These are phyloP conservation scores for Pluvialis apricaria DNA, from an alignment of 2,113 vertebrate genomes.

Conservation along the genomic window DNA sequence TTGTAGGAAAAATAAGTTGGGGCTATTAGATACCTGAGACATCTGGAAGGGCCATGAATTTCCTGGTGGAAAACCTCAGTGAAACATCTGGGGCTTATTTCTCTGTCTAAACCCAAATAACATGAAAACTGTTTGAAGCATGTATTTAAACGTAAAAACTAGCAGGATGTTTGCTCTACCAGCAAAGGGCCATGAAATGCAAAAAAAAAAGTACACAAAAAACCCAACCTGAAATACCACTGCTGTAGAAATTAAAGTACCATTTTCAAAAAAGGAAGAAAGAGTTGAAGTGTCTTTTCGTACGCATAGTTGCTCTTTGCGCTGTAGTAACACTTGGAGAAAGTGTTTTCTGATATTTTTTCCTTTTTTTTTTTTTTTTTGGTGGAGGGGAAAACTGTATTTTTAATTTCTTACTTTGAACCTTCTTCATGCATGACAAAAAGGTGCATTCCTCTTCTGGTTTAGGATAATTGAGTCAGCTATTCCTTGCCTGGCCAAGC, in stretches of 20 bases:
- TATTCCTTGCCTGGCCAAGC: not conserved
- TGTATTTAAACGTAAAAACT: not conserved
- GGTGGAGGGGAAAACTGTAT: not conserved
- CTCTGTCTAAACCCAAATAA: not conserved
- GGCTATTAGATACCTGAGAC: not conserved
- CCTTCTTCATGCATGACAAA: not conserved
- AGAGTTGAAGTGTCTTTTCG: not conserved
- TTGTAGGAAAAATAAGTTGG: not conserved
- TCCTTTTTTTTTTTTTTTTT: not conserved
- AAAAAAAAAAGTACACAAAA: not conserved
- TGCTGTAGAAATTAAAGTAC: not conserved
- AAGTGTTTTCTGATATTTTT: not conserved
- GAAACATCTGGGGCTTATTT: conserved; percentile 57
- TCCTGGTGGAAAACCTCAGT: not conserved
- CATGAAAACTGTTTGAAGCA: not conserved
- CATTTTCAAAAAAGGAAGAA: not conserved
- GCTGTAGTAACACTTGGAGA: not conserved
- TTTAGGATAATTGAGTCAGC: not conserved
- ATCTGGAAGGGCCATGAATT: not conserved
- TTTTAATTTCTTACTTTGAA: conserved; percentile 2
- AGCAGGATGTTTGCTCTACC: not conserved
- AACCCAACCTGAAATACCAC: not conserved
- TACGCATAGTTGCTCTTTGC: not conserved
- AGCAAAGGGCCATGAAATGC: not conserved
- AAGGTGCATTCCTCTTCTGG: not conserved